A percentile compares a stretch with the other conserved stretches of the same genome.
Conservation (phyloP, 37 sponge, comb jelly and placozoan species). For the Crambe crambe region DNA sequence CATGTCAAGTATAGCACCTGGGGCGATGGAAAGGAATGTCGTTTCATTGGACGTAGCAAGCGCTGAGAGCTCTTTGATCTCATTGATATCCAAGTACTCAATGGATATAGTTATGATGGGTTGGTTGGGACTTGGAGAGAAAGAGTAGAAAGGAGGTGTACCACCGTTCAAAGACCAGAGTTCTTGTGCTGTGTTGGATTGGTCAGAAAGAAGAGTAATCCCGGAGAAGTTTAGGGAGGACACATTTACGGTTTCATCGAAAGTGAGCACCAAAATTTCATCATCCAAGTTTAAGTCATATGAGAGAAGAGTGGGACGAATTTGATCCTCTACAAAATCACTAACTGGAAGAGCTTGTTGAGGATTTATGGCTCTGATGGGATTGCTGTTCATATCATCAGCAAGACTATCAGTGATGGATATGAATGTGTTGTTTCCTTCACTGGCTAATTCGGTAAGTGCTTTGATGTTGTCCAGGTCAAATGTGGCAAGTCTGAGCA, state of each 20-base stretch:
- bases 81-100: conserved; percentile 78
- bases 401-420: conserved; percentile 38
- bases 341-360: conserved; percentile 34
- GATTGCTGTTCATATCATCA: conserved; percentile 80
- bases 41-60: conserved; percentile 66
- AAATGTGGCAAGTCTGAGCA: conserved; percentile 39
- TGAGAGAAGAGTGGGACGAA: conserved; percentile 50
- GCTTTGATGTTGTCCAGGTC: conserved; percentile 84
- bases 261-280: conserved; percentile 57
- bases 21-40: conserved; percentile 50
- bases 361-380: conserved; percentile 29
- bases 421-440: conserved; percentile 52
- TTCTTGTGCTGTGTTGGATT: conserved; percentile 7
- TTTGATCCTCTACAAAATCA: conserved; percentile 43
- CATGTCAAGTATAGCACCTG: conserved; percentile 70
- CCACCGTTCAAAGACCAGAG: conserved; percentile 53
- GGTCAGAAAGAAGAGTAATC: conserved; percentile 62
- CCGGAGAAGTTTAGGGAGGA: conserved; percentile 49
- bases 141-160: conserved; percentile 29
- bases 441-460: conserved; percentile 38
- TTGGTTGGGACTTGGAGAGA: conserved; percentile 35
- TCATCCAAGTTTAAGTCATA: conserved; percentile 70
- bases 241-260: conserved; percentile 88
- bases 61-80: conserved; percentile 51
- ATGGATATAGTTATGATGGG: conserved; percentile 58